phyloP scores from a whole-genome alignment of 2,797 vertebrate species.

The Gadopsis marmoratus region DNA sequence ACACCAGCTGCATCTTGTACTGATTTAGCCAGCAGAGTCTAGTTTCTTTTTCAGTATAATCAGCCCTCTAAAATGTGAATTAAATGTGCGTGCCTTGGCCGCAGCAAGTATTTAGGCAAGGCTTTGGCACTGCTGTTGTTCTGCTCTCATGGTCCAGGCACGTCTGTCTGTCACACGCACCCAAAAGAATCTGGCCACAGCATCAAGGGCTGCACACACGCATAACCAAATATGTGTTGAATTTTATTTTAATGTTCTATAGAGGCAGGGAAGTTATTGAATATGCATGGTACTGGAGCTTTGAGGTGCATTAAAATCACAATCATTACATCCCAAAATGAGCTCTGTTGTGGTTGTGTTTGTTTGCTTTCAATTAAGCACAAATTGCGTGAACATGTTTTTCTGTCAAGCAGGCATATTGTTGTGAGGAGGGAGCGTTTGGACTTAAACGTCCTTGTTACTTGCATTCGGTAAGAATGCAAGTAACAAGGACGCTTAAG shows the following conservation, averaged over 20 bases:
- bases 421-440: constrained; percentile 1
- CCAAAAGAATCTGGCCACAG: constrained; percentile 48
- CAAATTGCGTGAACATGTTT: constrained; percentile 40
- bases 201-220: constrained; percentile 49
- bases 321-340: constrained; percentile 45
- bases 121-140: constrained; percentile 37
- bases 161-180: constrained; percentile 30
- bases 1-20: constrained; percentile 44
- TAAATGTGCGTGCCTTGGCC: constrained; percentile 31
- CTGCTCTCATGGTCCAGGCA: constrained; percentile 41
- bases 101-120: constrained; percentile 11
- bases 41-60: constrained; percentile 17
- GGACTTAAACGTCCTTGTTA: too few relatives aligned
- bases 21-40: constrained; percentile 30
- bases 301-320: constrained; percentile 48
- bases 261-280: constrained; percentile 29
- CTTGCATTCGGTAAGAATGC: background rate
- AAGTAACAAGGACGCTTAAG: constrained; percentile 19
- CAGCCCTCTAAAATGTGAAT: constrained; percentile 40
- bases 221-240: constrained; percentile 48
- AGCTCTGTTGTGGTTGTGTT: constrained; percentile 25
- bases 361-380: constrained; percentile 35
- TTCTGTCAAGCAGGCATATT: constrained; percentile 13
- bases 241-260: constrained; percentile 39
- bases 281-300: constrained; percentile 37